Evolutionary conservation across 2,797 vertebrate species (phyloP).

Genomic region (Diplodus puntazzo): DNA sequence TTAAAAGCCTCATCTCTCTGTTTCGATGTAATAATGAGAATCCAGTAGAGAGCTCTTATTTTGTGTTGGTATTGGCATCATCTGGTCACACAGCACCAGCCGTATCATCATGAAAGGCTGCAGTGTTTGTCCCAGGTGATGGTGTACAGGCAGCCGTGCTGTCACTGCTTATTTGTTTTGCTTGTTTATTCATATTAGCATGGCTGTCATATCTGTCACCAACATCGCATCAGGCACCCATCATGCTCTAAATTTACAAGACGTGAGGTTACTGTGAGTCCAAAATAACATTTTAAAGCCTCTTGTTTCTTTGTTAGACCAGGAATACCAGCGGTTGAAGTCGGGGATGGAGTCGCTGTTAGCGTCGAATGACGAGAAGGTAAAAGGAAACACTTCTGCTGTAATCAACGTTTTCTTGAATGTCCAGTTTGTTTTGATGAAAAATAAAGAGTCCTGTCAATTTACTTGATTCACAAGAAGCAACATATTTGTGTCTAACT

Average conservation of each 20-base stretch:
- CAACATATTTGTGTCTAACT: neutral
- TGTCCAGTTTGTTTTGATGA: neutral
- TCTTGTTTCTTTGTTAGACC: conserved; percentile 83
- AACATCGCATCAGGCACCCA: conserved; percentile 15
- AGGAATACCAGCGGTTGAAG: conserved; percentile 95
- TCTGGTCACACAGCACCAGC: neutral
- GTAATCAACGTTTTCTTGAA: neutral
- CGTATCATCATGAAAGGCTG: neutral
- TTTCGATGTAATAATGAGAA: neutral
- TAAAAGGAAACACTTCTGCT: conserved; percentile 59
- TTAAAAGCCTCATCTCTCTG: neutral
- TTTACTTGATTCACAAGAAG: neutral
- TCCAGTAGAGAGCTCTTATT: neutral
- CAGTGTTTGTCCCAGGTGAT: conserved; percentile 56
- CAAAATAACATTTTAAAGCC: conserved; percentile 7
- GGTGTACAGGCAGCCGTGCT: conserved; percentile 29
- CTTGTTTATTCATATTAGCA: conserved; percentile 65
- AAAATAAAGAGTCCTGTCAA: neutral
- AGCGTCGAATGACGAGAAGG: conserved; percentile 95
- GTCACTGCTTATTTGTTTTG: conserved; percentile 66
- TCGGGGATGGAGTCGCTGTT: conserved; percentile 94
- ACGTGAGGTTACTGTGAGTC: neutral
- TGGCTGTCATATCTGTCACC: conserved; percentile 59
- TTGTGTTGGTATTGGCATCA: neutral
- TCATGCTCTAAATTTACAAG: conserved; percentile 37